Evolutionary conservation across 2,797 vertebrate species (phyloP), one percentile per base, ranked within the genome.

Genomic region (Gallinago solitaria): DNA sequence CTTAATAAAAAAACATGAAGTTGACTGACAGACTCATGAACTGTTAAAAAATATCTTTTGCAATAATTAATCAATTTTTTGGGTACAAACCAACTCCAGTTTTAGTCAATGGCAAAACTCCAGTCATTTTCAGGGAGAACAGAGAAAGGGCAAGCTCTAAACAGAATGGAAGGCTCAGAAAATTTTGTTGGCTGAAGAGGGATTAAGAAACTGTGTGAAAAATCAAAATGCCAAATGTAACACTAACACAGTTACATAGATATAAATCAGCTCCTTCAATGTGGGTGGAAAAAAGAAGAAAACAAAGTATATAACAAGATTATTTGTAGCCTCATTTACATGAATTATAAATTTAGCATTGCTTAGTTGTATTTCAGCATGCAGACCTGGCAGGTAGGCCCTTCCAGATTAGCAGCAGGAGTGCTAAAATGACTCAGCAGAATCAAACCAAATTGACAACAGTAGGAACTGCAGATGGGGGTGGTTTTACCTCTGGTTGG

Each of bases 381-480:
- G 20, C 16, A 67, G 37, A 70, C 6, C 35, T 43, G 18, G 9
- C 56, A 68, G 56, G 19, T 12, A 63, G 9, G 9, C 35, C 20
- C 43, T 59, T 39, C 6, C 27, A 17, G 30, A 23, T 41, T 43
- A 67, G 7, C 32, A 71, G 32, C 12, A 87, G 18, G 12, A 30
- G 4, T 11, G 33, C 20, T 16, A 57, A 39, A 2, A 8, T 30
- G 16, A 54, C n/a, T 82, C 32, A 17, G 6, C 16, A 19, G 19
- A 17, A 63, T 12, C 12, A 77, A 47, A 50, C 13, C 21, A 45
- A 24, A 20, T 4, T 3, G 4, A 14, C 27, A 60, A 79, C 3
- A 4, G 15, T 11, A 45, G 30, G 32, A 69, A 14, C 14, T 82
- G 17, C 20, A 54, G 9, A 3, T 0, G 1, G 28, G 8, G 2